Evolutionary conservation across 1,140 invertebrate species (phyloP), one percentile per base, ranked within the genome.

Genomic region (Plodia interpunctella): DNA sequence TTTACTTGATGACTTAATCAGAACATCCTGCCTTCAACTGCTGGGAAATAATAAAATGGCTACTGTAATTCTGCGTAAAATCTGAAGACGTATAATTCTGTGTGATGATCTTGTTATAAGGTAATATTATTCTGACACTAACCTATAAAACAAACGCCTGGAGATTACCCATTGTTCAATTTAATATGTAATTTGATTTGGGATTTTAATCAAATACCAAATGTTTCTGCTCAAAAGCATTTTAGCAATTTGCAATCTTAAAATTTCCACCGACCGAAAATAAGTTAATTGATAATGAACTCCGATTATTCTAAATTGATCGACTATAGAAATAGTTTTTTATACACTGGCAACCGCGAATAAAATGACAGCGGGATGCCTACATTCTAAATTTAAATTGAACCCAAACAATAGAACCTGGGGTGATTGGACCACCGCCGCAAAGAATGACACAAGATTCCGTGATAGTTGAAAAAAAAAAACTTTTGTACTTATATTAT

Each of bases 331-430:
- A 74, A 72, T 66, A 70, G 60, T 53, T 68, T 78, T 77, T 83
- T 78, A 78, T 71, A 77, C 74, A 72, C 73, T 77, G 65, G 75
- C 81, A 77, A 73, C 78, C 76, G 74, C 79, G 73, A 82, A 87
- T 84, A 87, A 87, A 79, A 72, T 71, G 78, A 69, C 81, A 59
- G 70, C 81, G 77, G 83, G 83, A 74, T 57, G 71, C 70, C 77
- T 53, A 57, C 75, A 71, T 82, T 87, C 76, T 62, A 76, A 83
- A 81, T 83, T 82, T 73, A 71, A 82, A 82, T 78, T 66, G 78
- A 72, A 72, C 65, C 66, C 63, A 62, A 75, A 84, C 83, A 87
- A 87, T 80, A 75, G 72, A 74, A 59, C 55, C 81, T 79, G 74
- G 66, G 78, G 78, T 76, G 78, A 78, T 80, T 83, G 68, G 69